Evolutionary conservation across 2,888 invertebrate species (phyloP).

Genomic region (Mongoloraphidia duomilia): DNA sequence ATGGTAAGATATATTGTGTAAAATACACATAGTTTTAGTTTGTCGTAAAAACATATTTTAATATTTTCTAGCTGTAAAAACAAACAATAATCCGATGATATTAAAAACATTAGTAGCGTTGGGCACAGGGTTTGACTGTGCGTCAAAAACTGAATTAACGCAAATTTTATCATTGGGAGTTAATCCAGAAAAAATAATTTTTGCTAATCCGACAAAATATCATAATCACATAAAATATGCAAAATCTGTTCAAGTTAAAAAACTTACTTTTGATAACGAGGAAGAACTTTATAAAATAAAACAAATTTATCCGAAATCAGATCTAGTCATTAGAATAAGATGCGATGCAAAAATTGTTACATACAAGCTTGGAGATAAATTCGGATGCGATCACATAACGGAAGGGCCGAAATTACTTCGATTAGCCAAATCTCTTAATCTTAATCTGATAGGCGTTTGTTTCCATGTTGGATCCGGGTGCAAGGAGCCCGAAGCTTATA

Average conservation of each 20-base stretch:
- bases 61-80: slow-evolving; percentile 5
- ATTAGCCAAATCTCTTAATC: background rate
- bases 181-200: slow-evolving; percentile 2
- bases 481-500: slow-evolving; percentile 14
- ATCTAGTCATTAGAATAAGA: background rate
- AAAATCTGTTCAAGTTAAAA: background rate
- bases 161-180: background rate
- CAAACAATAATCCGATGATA: slow-evolving; percentile 4
- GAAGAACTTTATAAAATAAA: slow-evolving; percentile 8
- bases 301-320: slow-evolving; percentile 1
- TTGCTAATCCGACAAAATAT: slow-evolving; percentile 2
- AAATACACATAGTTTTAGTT: no score
- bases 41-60: background rate
- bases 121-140: slow-evolving; percentile 4
- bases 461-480: slow-evolving; percentile 2
- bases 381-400: background rate
- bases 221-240: slow-evolving; percentile 1
- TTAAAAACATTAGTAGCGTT: background rate
- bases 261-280: slow-evolving; percentile 3
- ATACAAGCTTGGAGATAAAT: slow-evolving; percentile 1
- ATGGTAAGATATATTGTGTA: background rate
- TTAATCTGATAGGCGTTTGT: background rate
- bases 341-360: background rate
- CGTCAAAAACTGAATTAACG: slow-evolving; percentile 3
- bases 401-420: slow-evolving; percentile 2